Percentiles rank a stretch among this genome's conserved stretches.
Evolutionary conservation across 2,113 vertebrate species (phyloP).

Genomic region (Lynx canadensis): DNA sequence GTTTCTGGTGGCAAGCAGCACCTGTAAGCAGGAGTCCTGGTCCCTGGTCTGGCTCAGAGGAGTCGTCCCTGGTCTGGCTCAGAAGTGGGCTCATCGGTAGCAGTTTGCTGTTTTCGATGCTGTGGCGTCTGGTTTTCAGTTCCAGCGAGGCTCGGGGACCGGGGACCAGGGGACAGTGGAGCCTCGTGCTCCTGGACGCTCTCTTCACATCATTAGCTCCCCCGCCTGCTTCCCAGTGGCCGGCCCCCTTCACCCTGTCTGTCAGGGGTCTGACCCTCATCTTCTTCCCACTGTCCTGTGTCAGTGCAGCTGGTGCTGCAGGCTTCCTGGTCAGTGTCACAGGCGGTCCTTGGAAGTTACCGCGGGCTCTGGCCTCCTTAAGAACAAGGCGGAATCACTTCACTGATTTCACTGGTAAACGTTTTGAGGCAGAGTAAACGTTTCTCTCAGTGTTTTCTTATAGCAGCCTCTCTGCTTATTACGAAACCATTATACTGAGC

Average conservation of each 20-base stretch:
- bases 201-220: neutral
- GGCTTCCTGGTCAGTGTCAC: neutral
- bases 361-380: no score
- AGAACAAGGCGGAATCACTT: neutral
- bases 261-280: neutral
- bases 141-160: rapidly evolving
- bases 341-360: no score
- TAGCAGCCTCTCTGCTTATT: neutral
- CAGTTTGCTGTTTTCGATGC: neutral
- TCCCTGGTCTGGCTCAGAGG: neutral
- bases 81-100: neutral
- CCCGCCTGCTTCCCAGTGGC: neutral
- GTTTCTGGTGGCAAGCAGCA: neutral
- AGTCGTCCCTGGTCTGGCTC: neutral
- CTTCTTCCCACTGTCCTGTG: neutral
- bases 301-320: neutral
- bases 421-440: neutral
- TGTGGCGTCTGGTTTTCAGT: neutral
- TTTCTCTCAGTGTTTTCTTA: neutral
- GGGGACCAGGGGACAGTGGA: neutral
- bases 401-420: neutral
- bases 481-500: rapidly evolving
- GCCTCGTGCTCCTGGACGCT: neutral
- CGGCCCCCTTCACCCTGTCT: neutral
- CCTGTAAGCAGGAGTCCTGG: neutral